Evolutionary conservation across 2,888 invertebrate genomes (phyloP).

Genomic region (Agrotis exclamationis): DNA sequence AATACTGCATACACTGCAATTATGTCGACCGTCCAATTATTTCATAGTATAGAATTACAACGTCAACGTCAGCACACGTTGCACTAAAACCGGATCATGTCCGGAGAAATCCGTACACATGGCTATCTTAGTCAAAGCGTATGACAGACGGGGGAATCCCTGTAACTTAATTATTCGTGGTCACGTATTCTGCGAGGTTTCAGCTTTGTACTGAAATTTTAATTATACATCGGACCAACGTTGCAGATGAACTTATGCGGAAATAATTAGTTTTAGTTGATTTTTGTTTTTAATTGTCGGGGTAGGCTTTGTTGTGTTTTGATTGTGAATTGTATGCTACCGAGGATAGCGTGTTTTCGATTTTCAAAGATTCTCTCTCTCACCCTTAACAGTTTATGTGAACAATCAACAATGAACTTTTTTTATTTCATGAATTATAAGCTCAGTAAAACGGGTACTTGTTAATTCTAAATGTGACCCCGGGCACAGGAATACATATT

Average conservation of each 20-base stretch:
- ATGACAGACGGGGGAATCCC: slow-evolving; percentile 83
- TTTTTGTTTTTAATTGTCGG: slow-evolving; percentile 30
- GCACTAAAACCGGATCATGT: slow-evolving; percentile 21
- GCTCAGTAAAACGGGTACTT: no score
- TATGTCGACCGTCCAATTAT: slow-evolving; percentile 21
- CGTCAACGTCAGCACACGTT: slow-evolving; percentile 35
- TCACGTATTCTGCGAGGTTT: slow-evolving; percentile 85
- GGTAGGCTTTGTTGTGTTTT: slow-evolving; percentile 9
- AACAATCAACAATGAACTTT: not conserved
- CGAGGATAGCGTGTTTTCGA: no score
- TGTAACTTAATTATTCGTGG: slow-evolving; percentile 86
- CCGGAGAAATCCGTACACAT: slow-evolving; percentile 35
- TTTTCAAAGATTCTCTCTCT: no score
- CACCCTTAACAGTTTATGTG: not conserved
- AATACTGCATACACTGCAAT: slow-evolving; percentile 1
- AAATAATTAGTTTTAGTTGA: slow-evolving; percentile 51
- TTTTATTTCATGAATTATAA: no score
- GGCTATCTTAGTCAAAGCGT: slow-evolving; percentile 73
- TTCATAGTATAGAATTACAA: slow-evolving; percentile 29
- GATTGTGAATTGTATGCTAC: not conserved
- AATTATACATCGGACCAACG: slow-evolving; percentile 75
- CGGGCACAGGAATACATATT: no score
- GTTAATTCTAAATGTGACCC: no score
- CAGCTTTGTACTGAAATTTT: slow-evolving; percentile 87
- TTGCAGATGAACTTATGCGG: slow-evolving; percentile 56